Conservation (phyloP, 1,140 invertebrate genomes). For the fruit fly (Drosophila melanogaster) region Release_6_plus_ISO1_MT NC_004354.4:606501-607000, state of each 20-base stretch:
- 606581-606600: too few relatives aligned
- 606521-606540: too few relatives aligned
- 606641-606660: background rate
- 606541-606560: too few relatives aligned
- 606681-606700: constrained; percentile 62
- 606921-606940: constrained; percentile 25
- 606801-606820: constrained; percentile 33
- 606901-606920: too few relatives aligned
- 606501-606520: background rate
- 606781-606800: constrained; percentile 26
- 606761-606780: background rate
- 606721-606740: constrained; percentile 3
- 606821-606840: constrained; percentile 35
- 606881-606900: constrained; percentile 11
- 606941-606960: constrained; percentile 44
- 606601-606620: too few relatives aligned
- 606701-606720: constrained; percentile 33
- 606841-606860: constrained; percentile 24
- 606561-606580: too few relatives aligned
- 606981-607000: constrained; percentile 14
- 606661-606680: constrained; percentile 50
- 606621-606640: too few relatives aligned
- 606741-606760: background rate
- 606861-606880: constrained; percentile 32
- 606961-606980: constrained; percentile 36